Conservation (phyloP, 2,888 invertebrate genomes). For the Hedya salicella region DNA sequence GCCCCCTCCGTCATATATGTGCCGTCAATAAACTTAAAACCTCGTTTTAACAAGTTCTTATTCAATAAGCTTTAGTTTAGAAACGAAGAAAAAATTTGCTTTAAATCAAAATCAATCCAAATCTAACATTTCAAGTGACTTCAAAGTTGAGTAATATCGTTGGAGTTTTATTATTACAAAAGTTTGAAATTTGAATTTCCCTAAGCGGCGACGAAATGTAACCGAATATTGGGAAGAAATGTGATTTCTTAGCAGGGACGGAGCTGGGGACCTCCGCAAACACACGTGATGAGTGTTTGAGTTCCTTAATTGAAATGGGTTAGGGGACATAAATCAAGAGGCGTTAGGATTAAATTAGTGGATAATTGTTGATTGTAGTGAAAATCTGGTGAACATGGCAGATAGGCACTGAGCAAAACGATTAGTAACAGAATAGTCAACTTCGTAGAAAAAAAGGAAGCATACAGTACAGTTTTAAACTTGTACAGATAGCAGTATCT, state of each 20-base stretch:
- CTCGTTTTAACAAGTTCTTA: background rate
- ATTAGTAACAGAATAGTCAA: no score
- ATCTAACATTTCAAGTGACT: constrained; percentile 28
- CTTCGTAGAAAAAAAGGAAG: no score
- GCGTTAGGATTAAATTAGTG: constrained; percentile 13
- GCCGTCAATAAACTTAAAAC: no score
- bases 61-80: background rate
- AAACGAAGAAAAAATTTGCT: constrained; percentile 9
- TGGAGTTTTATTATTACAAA: constrained; percentile 50
- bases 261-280: constrained; percentile 19
- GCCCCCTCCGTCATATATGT: no score
- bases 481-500: no score
- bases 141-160: constrained; percentile 49
- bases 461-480: no score
- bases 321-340: constrained; percentile 23
- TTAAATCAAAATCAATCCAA: constrained; percentile 31
- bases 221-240: constrained; percentile 42
- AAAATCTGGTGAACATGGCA: no score
- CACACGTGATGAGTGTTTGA: constrained; percentile 33
- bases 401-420: no score
- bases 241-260: constrained; percentile 34
- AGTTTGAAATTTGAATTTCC: constrained; percentile 45
- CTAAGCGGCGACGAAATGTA: constrained; percentile 43
- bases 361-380: background rate
- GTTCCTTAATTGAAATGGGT: constrained; percentile 36